Evolutionary conservation across 53 echinoderm and acorn worm genomes (phyloP).

Genomic region (Pentamera pediparva): DNA sequence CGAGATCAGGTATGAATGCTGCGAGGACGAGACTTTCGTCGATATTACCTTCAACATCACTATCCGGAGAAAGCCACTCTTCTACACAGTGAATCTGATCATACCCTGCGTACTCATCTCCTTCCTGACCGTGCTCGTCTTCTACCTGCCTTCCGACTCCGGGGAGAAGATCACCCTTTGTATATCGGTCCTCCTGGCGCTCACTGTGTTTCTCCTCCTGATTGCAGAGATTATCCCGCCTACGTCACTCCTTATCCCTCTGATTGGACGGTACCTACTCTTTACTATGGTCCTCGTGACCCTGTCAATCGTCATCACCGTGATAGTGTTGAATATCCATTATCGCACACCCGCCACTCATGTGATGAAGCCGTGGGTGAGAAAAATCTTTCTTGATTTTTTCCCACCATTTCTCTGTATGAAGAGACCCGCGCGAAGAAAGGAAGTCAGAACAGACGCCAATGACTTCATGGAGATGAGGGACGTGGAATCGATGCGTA

Average conservation of each 20-base stretch:
- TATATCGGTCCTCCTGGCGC: constrained; percentile 93
- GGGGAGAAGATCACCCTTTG: constrained; percentile 98
- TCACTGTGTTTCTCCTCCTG: constrained; percentile 99
- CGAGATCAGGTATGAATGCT: constrained; percentile 65
- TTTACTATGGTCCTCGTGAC: constrained; percentile 97
- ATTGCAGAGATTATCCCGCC: constrained; percentile 98
- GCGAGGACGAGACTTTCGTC: constrained; percentile 77
- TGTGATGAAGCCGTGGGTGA: constrained; percentile 95
- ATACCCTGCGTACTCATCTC: constrained; percentile 96
- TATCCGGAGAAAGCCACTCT: constrained; percentile 80
- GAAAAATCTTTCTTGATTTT: constrained; percentile 86
- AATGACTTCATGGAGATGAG: constrained; percentile 90
- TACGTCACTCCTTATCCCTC: constrained; percentile 85
- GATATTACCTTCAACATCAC: constrained; percentile 86
- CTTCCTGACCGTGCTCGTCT: constrained; percentile 82
- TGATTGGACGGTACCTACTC: constrained; percentile 83
- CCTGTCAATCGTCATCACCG: constrained; percentile 91
- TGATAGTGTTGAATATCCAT: constrained; percentile 92
- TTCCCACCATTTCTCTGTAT: constrained; percentile 92
- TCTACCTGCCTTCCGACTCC: constrained; percentile 89
- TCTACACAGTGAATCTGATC: constrained; percentile 96
- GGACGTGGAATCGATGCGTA: constrained; percentile 67
- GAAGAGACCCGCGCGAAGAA: constrained; percentile 75
- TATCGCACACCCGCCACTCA: constrained; percentile 93
- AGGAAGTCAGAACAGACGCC: constrained; percentile 56